Percentiles rank a stretch among this genome's conserved stretches.
phyloP scores from a whole-genome alignment of 2,797 vertebrate genomes.

The Neostethus bicornis region DNA sequence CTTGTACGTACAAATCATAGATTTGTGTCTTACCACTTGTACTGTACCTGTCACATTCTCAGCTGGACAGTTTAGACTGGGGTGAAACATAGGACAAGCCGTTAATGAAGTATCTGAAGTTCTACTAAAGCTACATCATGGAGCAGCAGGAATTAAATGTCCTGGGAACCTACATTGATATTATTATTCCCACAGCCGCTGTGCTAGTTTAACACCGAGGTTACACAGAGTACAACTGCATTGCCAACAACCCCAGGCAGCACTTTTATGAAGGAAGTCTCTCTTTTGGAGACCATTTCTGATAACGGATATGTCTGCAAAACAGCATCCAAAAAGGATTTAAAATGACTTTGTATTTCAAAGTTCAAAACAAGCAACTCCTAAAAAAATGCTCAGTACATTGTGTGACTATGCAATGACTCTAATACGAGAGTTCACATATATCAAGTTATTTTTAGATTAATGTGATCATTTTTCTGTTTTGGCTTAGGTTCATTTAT shows the following conservation, averaged over 20 bases:
- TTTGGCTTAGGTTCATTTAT: neutral
- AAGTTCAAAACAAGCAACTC: constrained; percentile 17
- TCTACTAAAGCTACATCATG: constrained; percentile 46
- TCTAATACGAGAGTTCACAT: neutral
- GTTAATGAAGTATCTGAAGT: constrained; percentile 67
- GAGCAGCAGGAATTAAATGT: constrained; percentile 44
- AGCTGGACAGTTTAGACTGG: constrained; percentile 29
- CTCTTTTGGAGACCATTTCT: constrained; percentile 23
- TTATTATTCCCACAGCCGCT: constrained; percentile 56
- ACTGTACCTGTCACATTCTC: constrained; percentile 30
- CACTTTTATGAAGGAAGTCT: constrained; percentile 43
- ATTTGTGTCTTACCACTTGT: constrained; percentile 54
- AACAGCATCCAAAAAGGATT: constrained; percentile 10
- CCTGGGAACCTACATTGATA: constrained; percentile 54
- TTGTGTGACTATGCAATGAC: constrained; percentile 9
- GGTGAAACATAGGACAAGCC: constrained; percentile 60
- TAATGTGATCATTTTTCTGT: neutral
- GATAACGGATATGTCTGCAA: constrained; percentile 28
- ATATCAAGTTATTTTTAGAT: neutral
- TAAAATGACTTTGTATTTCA: constrained; percentile 16
- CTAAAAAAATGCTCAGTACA: neutral
- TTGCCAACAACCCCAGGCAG: constrained; percentile 49
- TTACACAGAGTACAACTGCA: constrained; percentile 52
- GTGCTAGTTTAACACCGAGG: constrained; percentile 60
- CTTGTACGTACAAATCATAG: constrained; percentile 27